Evolutionary conservation across 2,113 vertebrate species (phyloP).

Genomic region (Ovibos moschatus): DNA sequence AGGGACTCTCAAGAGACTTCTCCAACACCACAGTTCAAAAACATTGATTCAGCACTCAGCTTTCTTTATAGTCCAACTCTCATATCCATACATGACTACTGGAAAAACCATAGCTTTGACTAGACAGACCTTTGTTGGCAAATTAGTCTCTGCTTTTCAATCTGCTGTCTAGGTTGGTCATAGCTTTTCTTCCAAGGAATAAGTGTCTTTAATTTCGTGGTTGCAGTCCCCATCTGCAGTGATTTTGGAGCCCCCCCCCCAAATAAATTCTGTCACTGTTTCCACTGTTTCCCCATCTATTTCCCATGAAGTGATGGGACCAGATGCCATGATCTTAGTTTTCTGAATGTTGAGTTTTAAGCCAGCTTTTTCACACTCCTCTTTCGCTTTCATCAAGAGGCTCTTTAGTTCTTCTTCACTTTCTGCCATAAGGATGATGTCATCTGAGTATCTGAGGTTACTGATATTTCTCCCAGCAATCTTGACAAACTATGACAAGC

Average conservation of each 20-base stretch:
- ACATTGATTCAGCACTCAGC: background rate
- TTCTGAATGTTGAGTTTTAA: background rate
- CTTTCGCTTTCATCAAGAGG: background rate
- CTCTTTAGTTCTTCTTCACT: background rate
- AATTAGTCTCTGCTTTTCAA: background rate
- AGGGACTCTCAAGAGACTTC: background rate
- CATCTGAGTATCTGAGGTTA: background rate
- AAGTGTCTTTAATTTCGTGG: background rate
- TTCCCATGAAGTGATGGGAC: background rate
- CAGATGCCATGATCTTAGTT: background rate
- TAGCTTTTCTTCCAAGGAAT: background rate
- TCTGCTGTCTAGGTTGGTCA: background rate
- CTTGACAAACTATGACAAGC: background rate
- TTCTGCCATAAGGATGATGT: background rate
- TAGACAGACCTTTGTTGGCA: background rate
- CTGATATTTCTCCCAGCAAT: background rate
- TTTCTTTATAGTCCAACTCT: background rate
- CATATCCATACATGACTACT: background rate
- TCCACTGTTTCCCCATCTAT: background rate
- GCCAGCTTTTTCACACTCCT: background rate
- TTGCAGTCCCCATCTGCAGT: background rate
- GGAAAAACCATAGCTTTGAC: background rate
- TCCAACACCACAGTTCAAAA: background rate
- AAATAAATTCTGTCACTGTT: background rate
- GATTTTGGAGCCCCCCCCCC: background rate